Evolutionary conservation across 2,797 vertebrate species (phyloP).

Genomic region (Sylvia borin): DNA sequence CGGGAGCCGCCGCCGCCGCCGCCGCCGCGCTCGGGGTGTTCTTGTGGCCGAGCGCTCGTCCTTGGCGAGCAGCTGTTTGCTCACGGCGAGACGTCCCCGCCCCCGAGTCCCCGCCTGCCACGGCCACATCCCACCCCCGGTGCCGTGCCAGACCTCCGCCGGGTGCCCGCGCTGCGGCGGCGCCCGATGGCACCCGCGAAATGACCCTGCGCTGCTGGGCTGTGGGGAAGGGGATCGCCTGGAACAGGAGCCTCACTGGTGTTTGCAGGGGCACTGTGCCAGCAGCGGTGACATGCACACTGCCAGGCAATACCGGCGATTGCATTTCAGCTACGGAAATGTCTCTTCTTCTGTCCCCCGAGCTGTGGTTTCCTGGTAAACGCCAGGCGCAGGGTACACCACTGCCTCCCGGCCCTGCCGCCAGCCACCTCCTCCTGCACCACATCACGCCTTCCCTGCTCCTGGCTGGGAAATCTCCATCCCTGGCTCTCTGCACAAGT

Average conservation of each 20-base stretch:
- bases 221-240: background rate
- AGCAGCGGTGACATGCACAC: rapidly evolving
- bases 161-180: background rate
- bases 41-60: slow-evolving; percentile 4
- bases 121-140: background rate
- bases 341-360: background rate
- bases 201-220: no score
- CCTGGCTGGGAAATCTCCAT: rapidly evolving
- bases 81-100: background rate
- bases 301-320: background rate
- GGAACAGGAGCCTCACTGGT: rapidly evolving
- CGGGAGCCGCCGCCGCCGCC: background rate
- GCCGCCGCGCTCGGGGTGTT: background rate
- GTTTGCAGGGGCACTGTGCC: background rate
- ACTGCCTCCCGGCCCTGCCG: rapidly evolving
- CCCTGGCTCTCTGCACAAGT: background rate
- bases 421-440: rapidly evolving
- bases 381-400: rapidly evolving
- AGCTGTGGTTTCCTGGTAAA: background rate
- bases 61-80: slow-evolving; percentile 15
- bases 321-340: background rate
- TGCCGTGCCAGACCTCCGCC: background rate
- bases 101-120: slow-evolving; percentile 21
- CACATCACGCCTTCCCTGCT: background rate
- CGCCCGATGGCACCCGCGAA: rapidly evolving